A percentile compares a stretch with the other conserved stretches of the same genome.
Conservation (phyloP, 2,113 vertebrate species). For the Strix uralensis region DNA sequence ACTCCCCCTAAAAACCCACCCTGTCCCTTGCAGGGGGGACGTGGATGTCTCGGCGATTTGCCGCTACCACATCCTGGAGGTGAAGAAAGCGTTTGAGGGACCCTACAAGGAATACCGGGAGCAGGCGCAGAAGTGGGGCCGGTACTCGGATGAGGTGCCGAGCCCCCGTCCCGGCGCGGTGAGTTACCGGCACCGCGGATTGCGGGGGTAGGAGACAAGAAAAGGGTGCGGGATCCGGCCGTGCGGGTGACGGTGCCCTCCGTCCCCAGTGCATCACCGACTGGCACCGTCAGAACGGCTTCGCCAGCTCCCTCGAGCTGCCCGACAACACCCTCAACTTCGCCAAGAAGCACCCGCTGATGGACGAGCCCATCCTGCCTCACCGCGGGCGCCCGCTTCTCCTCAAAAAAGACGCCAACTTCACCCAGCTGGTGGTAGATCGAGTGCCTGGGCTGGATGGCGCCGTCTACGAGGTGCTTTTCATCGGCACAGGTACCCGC, state of each 20-base stretch:
- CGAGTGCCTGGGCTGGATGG: constrained; percentile 80
- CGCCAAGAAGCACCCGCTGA: constrained; percentile 94
- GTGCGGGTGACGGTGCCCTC: fast-evolving
- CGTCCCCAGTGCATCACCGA: constrained; percentile 87
- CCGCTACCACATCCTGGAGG: constrained; percentile 86
- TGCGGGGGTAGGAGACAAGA: fast-evolving
- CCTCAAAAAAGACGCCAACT: constrained; percentile 90
- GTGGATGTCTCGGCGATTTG: constrained; percentile 91
- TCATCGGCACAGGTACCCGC: constrained; percentile 89
- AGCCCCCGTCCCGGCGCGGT: constrained; percentile 88
- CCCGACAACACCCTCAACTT: constrained; percentile 95
- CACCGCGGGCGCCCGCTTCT: constrained; percentile 86
- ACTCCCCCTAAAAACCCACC: not conserved
- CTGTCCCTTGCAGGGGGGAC: constrained; percentile 80
- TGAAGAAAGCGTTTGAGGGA: constrained; percentile 90
- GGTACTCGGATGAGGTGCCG: constrained; percentile 82
- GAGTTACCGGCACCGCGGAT: constrained; percentile 33
- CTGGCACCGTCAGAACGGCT: constrained; percentile 85
- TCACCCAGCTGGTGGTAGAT: constrained; percentile 90
- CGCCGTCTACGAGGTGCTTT: constrained; percentile 84
- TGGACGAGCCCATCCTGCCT: constrained; percentile 83
- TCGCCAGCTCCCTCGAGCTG: constrained; percentile 89
- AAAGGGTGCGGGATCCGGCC: fast-evolving
- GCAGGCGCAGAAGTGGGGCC: constrained; percentile 87
- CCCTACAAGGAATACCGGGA: constrained; percentile 92